Evolutionary conservation across 2,888 invertebrate species (phyloP).

Genomic region (Drosophila lutescens): DNA sequence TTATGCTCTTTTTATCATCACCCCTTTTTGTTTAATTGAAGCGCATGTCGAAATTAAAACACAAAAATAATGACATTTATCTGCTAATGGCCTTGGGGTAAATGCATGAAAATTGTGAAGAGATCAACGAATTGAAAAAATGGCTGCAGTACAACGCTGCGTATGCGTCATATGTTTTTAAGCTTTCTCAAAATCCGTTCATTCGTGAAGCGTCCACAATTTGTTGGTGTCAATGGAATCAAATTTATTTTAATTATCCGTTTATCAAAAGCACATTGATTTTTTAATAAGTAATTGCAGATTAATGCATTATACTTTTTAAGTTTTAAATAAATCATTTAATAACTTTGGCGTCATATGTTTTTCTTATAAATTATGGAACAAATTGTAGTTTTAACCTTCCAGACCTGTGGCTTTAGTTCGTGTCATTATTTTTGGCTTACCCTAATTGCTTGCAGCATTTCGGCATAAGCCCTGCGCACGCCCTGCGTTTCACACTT

Average conservation of each 20-base stretch:
- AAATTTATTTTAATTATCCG: not conserved
- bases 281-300: not conserved
- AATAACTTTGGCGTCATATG: no score
- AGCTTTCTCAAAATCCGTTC: not conserved
- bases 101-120: not conserved
- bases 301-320: not conserved
- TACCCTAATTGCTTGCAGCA: conserved; percentile 18
- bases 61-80: conserved; percentile 24
- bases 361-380: no score
- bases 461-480: not conserved
- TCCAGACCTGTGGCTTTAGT: not conserved
- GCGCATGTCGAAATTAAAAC: conserved; percentile 54
- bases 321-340: not conserved
- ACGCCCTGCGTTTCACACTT: not conserved
- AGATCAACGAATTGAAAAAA: conserved; percentile 12
- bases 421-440: conserved; percentile 4
- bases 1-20: conserved; percentile 40
- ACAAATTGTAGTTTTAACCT: not conserved
- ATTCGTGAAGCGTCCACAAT: not conserved
- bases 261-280: not conserved
- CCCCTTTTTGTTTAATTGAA: conserved; percentile 58
- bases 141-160: not conserved
- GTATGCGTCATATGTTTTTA: conserved; percentile 15
- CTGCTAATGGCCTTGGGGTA: conserved; percentile 12
- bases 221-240: not conserved